Conservation (phyloP, 2,113 vertebrate genomes). For the Theristicus caerulescens region DNA sequence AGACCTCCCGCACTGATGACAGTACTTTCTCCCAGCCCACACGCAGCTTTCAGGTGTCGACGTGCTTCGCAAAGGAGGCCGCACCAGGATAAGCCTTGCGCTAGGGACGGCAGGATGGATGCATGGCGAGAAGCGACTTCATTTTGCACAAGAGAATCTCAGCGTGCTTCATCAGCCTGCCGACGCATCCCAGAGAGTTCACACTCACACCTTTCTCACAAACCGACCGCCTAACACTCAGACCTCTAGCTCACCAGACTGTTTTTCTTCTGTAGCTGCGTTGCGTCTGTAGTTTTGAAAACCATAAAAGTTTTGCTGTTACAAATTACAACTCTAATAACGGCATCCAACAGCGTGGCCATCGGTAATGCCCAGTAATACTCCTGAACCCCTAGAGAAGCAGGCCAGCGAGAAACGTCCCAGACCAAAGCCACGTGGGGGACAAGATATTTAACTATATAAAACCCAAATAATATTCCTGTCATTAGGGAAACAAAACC, state of each 20-base stretch:
- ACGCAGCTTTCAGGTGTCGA: background rate
- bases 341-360: accelerated
- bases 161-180: background rate
- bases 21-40: background rate
- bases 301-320: background rate
- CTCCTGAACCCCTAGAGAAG: background rate
- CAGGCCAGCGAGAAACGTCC: accelerated
- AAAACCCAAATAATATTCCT: background rate
- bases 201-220: background rate
- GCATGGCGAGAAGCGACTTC: background rate
- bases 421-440: background rate
- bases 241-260: background rate
- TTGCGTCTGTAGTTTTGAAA: background rate
- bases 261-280: background rate
- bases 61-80: background rate
- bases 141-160: background rate
- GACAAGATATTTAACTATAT: background rate
- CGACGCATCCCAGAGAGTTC: background rate
- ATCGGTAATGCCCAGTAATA: accelerated
- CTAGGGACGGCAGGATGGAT: background rate
- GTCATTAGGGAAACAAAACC: background rate
- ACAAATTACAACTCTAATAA: background rate
- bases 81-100: background rate
- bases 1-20: background rate
- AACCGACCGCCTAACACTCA: accelerated